Evolutionary conservation across 37 sponge, comb jelly and placozoan species (phyloP), one percentile per base, ranked within the genome.

Genomic region (Cladorhizidae sp.): DNA sequence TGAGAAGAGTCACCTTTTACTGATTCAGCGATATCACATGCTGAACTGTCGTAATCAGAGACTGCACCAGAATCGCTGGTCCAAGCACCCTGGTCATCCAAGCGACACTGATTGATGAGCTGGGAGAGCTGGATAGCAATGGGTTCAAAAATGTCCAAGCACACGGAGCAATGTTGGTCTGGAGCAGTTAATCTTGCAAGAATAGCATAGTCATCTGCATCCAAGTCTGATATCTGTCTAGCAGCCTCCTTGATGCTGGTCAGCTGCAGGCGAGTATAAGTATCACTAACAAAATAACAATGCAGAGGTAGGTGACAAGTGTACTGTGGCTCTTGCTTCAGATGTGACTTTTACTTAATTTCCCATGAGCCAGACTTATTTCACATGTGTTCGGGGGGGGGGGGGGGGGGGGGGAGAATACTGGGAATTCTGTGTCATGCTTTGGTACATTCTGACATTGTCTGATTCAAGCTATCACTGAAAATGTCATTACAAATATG

Each of bases 171-270:
- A 35, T 32, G 7, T 6, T 20, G 37, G 54, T 14, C 43, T 18
- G 52, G 0, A 21, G 33, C 31, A 56, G 64, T 37, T 1, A 64
- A 45, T 20, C 57, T 23, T 36, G 77, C 64, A 3, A 85, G 59
- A 28, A 70, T 22, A 39, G 41, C 11, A 43, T 80, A 87, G 35
- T 87, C 81, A 12, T 80, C 70, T 8, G 41, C 17, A 12, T 12
- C 20, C 25, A 87, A 70, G 29, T 87, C 87, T 32, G 87, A 80
- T 67, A 87, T 87, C 42, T 87, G 87, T 31, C 87, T n/a, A 6
- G 74, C 69, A 9, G 35, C 17, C 38, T 87, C 87, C 50, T 87
- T 87, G 5, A 45, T 31, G 20, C 32, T 74, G 20, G 17, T 23
- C 6, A 86, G 58, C 87, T 80, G 52, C 2, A 72, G 45, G 12